Conservation (phyloP, 2,113 vertebrate genomes). For the Nettapus auritus region DNA sequence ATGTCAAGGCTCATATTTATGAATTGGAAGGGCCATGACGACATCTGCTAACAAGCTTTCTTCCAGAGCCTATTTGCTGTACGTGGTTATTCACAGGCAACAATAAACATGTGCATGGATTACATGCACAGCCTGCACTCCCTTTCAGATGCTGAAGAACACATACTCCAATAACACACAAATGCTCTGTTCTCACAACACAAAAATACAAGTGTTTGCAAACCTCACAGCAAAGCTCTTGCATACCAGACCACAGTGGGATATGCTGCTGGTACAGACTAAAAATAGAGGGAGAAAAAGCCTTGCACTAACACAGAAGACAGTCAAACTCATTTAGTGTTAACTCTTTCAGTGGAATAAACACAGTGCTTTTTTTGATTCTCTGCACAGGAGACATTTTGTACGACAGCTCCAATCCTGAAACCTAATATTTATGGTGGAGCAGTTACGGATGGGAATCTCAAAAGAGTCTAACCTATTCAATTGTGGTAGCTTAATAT, state of each 20-base stretch:
- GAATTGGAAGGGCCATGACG: conserved; percentile 52
- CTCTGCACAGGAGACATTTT: background rate
- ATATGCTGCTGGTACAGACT: conserved; percentile 21
- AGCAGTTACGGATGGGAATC: background rate
- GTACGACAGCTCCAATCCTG: background rate
- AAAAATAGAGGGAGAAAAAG: conserved; percentile 51
- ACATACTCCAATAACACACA: background rate
- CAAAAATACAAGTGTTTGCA: conserved; percentile 52
- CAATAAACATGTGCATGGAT: conserved; percentile 48
- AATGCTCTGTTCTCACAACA: conserved; percentile 41
- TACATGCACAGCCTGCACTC: background rate
- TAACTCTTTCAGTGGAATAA: background rate
- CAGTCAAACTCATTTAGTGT: background rate
- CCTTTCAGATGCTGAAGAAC: background rate
- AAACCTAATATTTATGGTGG: background rate
- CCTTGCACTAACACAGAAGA: conserved; percentile 1
- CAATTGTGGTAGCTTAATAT: background rate
- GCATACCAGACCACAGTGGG: conserved; percentile 41
- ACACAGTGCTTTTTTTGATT: background rate
- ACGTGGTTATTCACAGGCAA: conserved; percentile 37
- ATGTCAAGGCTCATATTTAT: conserved; percentile 61
- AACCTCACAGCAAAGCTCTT: conserved; percentile 39
- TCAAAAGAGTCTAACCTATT: background rate
- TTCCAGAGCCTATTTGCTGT: conserved; percentile 38
- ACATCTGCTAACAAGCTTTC: conserved; percentile 64